phyloP scores from a whole-genome alignment of 2,888 invertebrate species.

The Dicyrtoma fusca region DNA sequence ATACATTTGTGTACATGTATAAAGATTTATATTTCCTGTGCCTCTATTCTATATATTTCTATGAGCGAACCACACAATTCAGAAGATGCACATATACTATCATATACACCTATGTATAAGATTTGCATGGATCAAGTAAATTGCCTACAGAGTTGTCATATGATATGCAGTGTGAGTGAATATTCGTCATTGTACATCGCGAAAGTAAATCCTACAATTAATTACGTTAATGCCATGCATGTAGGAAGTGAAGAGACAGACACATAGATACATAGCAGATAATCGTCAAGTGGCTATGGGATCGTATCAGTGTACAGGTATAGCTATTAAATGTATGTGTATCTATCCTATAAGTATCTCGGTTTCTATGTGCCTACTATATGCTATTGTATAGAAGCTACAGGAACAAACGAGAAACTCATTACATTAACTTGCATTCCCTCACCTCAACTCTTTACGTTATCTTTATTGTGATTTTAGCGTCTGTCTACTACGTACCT shows the following conservation, averaged over 20 bases:
- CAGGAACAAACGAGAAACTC: constrained; percentile 17
- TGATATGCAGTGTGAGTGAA: constrained; percentile 12
- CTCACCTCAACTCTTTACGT: constrained; percentile 15
- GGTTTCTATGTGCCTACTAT: no score
- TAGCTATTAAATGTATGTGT: no score
- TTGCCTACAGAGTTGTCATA: not conserved
- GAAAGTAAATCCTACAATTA: constrained; percentile 33
- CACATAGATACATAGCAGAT: not conserved
- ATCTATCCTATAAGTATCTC: no score
- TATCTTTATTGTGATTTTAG: no score
- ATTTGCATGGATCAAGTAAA: constrained; percentile 8
- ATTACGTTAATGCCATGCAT: constrained; percentile 27
- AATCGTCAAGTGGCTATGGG: no score
- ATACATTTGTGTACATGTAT: no score
- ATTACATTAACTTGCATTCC: constrained; percentile 17
- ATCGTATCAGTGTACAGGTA: no score
- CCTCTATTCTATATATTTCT: not conserved
- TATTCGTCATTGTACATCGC: constrained; percentile 9
- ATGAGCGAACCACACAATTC: not conserved
- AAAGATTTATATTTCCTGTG: no score
- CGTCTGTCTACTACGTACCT: no score
- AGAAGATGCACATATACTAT: not conserved
- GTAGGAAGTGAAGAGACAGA: not conserved
- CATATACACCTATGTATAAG: not conserved
- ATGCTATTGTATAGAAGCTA: not conserved